Evolutionary conservation across 2,113 vertebrate genomes (phyloP).

Genomic region (Indri indri): DNA sequence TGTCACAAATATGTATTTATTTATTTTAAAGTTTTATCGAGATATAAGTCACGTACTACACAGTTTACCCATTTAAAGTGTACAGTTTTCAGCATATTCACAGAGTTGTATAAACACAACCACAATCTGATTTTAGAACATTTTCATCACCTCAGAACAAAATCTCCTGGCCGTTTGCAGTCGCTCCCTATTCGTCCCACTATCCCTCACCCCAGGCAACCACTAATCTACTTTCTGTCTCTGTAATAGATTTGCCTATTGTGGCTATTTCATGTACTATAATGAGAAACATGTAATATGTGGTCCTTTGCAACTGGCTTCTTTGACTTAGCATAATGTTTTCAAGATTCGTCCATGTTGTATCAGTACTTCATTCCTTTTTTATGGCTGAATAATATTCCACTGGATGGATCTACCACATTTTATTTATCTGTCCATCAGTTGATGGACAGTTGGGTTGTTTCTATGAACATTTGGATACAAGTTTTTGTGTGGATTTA

Average conservation of each 20-base stretch:
- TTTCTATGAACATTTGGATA: background rate
- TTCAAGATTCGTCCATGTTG: background rate
- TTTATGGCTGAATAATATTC: background rate
- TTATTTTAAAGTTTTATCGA: conserved; percentile 15
- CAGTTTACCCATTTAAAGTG: background rate
- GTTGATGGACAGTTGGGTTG: background rate
- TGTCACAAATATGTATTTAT: background rate
- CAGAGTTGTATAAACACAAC: background rate
- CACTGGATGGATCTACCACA: no score
- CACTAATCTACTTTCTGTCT: background rate
- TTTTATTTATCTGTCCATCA: background rate
- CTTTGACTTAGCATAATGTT: background rate
- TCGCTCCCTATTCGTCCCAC: no score
- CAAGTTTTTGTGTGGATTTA: background rate
- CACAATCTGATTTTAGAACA: conserved; percentile 35
- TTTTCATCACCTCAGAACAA: background rate
- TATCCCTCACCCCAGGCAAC: background rate
- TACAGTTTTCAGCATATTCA: background rate
- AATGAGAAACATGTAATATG: background rate
- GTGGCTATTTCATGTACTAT: background rate
- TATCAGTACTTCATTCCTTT: background rate
- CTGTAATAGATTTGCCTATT: background rate
- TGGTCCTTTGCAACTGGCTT: background rate
- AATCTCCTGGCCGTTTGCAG: background rate
- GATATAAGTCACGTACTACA: background rate